phyloP scores from a whole-genome alignment of 2,888 invertebrate species.

The Heliconius sara region DNA sequence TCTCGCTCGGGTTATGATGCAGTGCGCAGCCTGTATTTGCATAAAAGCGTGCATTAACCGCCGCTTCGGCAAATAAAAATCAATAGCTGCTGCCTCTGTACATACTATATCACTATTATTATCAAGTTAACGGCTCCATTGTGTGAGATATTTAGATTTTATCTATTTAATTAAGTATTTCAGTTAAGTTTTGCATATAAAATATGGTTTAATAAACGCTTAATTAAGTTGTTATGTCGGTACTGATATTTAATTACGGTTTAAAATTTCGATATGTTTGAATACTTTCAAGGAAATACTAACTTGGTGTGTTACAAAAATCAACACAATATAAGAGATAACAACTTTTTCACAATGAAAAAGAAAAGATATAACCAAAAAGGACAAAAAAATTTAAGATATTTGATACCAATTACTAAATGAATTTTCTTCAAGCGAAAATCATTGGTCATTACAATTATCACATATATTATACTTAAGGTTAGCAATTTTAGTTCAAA shows the following conservation, averaged over 20 bases:
- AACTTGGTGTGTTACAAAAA: no score
- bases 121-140: slow-evolving; percentile 1
- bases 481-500: no score
- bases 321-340: no score
- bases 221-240: background rate
- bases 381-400: no score
- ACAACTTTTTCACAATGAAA: no score
- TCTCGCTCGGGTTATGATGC: slow-evolving; percentile 67
- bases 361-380: no score
- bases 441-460: no score
- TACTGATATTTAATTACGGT: background rate
- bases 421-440: no score
- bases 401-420: no score
- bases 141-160: slow-evolving; percentile 3
- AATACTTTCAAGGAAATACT: background rate
- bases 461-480: no score
- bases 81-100: slow-evolving; percentile 60
- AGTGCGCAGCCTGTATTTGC: slow-evolving; percentile 80
- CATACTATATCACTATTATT: slow-evolving; percentile 18
- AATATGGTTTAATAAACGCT: background rate
- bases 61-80: slow-evolving; percentile 76
- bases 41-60: slow-evolving; percentile 81
- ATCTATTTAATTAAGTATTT: slow-evolving; percentile 10
- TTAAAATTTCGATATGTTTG: background rate
- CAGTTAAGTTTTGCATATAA: background rate